Base-by-base conservation (phyloP, 2,888 invertebrate genomes). In the Himalopsyche japonica region DNA sequence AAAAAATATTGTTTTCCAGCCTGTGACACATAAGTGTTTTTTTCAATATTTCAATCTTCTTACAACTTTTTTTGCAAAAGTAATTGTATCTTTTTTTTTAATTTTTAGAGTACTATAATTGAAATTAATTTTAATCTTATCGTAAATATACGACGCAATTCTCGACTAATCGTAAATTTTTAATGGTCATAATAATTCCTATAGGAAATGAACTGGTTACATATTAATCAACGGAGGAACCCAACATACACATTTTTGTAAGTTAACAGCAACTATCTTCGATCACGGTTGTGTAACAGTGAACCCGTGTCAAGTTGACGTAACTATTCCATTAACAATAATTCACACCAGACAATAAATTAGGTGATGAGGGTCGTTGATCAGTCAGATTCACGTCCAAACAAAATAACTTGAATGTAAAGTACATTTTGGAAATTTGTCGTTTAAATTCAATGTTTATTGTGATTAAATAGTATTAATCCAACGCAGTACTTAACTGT, bases 201-300 rank as follows among this genome's bases (percentile, higher is more conserved):
- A 79, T 79, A 57, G 78, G 82, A 82, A 43, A 47, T 78, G 30
- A 82, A 82, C 78, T 57, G 78, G 82, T 79, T 32, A 27, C 43
- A 24, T 43, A 27, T 32, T 49, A 37, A 70, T 82, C 37, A 27
- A 2, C 27, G 20, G 30, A 15, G 24, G 24, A 1, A 30, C 70
- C 15, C 70, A 70, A 57, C 20, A 7, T 7, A 49, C 10, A 57
- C 3, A 20, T 57, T 20, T n/a, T 57, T 57, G 57, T 20, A 20
- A 20, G 57, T 57, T 20, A 24, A 3, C 3, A 57, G 57, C 10
- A 57, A 57, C n/a, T 20, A 57, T 57, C 18, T 57, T 8, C 20
- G 24, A 20, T 10, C 6, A 20, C 15, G 27, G 30, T 70, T 15
- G 12, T 70, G 27, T 27, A 30, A 70, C 27, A 70, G 70, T 70